Evolutionary conservation across 2,113 vertebrate species (phyloP), one percentile per base, ranked within the genome.

Genomic region (Crocuta crocuta): DNA sequence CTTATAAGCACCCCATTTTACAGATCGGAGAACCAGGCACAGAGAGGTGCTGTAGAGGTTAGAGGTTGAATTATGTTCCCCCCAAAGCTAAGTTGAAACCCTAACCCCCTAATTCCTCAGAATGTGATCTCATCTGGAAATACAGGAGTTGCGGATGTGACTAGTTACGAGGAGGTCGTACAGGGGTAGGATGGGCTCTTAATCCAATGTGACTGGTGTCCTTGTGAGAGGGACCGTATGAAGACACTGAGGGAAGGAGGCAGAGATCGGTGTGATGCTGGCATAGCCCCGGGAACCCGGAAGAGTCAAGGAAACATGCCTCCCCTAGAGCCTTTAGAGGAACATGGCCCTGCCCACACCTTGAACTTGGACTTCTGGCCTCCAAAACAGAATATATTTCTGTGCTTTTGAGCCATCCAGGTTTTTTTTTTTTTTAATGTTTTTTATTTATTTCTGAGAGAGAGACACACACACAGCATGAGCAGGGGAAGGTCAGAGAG

Each of bases 231-330:
- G 89, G 58, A 55, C 58, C 4, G 39, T 0, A 5, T n/a, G 24
- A 65, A 85, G 87, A 82, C 73, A 5, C 58, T 3, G 21, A 16
- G 16, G n/a, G 86, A 13, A 17, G 45, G 65, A 12, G 66, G 68
- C 28, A 43, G 91, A 70, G 65, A 7, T 4, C 4, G 7, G 13
- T 10, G 33, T 4, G 26, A 12, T 0, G 33, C 3, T 45, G 15
- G 31, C 82, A 1, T 50, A 7, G 79, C 26, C 5, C 13, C 65
- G 9, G 28, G 78, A 21, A 76, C 48, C 43, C 11, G 33, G 53
- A 78, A 8, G 33, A 33, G 26, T 5, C 84, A 19, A 48, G 26
- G 16, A 24, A 50, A n/a, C 28, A 0, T 15, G 15, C 28, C 50
- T 61, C 58, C 74, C 82, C 28, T 1, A 19, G 5, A 73, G 39